A percentile compares a stretch with the other conserved stretches of the same genome.
phyloP scores from a whole-genome alignment of 2,113 vertebrate genomes.

The Syrmaticus mikado region DNA sequence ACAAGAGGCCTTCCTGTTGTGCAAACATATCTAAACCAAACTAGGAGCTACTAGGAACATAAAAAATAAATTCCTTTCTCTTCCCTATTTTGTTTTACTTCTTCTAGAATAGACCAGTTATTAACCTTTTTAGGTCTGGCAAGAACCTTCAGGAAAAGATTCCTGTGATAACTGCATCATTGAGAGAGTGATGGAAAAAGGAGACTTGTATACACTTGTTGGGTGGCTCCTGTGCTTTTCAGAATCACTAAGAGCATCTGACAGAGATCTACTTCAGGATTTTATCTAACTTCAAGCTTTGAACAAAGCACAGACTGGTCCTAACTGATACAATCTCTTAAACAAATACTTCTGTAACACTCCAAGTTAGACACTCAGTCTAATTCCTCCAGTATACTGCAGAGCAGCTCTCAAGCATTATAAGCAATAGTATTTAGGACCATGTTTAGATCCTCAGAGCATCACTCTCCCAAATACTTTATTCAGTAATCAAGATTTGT shows the following conservation, averaged over 20 bases:
- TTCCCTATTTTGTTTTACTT: background rate
- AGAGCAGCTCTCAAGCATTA: background rate
- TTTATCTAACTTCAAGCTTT: background rate
- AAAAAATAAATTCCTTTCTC: background rate
- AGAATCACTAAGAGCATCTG: background rate
- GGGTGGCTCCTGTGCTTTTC: background rate
- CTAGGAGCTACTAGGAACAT: background rate
- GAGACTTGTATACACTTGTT: background rate
- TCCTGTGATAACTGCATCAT: background rate
- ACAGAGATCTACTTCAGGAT: background rate
- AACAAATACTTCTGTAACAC: background rate
- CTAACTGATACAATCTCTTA: background rate
- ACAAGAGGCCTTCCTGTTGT: background rate
- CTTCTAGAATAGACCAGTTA: background rate
- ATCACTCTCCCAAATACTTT: background rate
- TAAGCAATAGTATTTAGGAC: background rate
- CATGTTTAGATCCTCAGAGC: background rate
- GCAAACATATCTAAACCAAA: background rate
- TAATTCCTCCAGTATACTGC: background rate
- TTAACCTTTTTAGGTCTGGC: background rate
- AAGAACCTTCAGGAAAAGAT: background rate
- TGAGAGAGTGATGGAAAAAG: background rate
- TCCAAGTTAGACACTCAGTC: background rate
- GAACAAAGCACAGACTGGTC: background rate
- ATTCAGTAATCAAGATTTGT: background rate